These are phyloP conservation scores for Dicerorhinus sumatrensis DNA, from an alignment of 2,113 vertebrate species.

Conservation along the genomic window DNA sequence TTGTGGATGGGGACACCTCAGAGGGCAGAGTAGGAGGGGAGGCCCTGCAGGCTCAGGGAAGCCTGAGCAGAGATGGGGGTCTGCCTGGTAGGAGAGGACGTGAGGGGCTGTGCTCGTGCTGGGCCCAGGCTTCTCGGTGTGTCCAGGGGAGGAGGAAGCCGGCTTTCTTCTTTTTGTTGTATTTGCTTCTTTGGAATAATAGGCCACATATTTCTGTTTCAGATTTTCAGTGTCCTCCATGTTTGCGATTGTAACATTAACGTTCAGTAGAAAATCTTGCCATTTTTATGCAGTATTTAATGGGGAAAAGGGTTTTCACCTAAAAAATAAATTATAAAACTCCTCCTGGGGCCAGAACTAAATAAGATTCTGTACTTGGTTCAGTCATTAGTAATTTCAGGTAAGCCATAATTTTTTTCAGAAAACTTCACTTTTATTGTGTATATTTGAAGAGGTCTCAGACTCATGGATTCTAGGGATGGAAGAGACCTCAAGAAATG, in stretches of 20 bases:
- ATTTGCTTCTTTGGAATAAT: neutral
- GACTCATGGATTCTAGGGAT: neutral
- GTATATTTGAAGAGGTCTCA: neutral
- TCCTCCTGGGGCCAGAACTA: neutral
- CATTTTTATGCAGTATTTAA: neutral
- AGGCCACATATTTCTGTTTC: neutral
- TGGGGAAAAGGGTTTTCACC: neutral
- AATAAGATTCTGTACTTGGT: neutral
- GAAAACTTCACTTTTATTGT: neutral
- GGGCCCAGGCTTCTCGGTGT: accelerated
- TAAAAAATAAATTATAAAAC: constrained; percentile 4
- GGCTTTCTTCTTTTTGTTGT: neutral
- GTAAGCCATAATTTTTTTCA: neutral
- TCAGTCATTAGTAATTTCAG: neutral
- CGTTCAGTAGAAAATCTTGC: neutral
- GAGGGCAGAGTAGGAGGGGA: neutral
- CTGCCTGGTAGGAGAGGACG: neutral
- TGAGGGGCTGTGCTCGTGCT: neutral
- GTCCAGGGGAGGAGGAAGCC: neutral
- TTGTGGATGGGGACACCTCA: neutral
- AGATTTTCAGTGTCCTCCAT: neutral
- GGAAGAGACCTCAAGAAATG: neutral
- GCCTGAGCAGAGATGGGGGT: neutral
- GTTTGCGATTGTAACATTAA: neutral
- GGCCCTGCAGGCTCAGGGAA: accelerated